Evolutionary conservation across 2,113 vertebrate genomes (phyloP).

Genomic region (Tragulus kanchil): DNA sequence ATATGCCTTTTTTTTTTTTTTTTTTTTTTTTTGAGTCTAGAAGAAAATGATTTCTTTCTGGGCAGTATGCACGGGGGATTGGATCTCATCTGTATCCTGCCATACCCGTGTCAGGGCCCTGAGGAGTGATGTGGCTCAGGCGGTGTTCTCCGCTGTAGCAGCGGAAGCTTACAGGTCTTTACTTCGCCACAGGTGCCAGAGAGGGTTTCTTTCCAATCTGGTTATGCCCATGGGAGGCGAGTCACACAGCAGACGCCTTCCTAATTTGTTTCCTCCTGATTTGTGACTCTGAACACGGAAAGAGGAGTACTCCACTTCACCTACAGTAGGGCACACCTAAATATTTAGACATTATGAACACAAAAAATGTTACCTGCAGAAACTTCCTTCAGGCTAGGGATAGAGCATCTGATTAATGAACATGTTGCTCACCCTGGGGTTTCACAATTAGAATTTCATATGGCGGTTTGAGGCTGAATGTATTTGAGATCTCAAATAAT

Average conservation of each 20-base stretch:
- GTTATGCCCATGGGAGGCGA: not conserved
- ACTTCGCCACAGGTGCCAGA: accelerated
- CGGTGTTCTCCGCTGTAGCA: accelerated
- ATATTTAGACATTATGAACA: not conserved
- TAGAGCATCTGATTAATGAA: not conserved
- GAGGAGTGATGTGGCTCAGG: accelerated
- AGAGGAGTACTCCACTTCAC: not conserved
- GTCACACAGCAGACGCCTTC: not conserved
- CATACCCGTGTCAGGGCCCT: accelerated
- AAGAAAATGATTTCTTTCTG: not conserved
- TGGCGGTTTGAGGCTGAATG: not conserved
- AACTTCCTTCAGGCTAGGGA: not conserved
- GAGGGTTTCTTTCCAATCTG: not conserved
- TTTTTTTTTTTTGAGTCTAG: not conserved
- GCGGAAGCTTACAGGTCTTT: accelerated
- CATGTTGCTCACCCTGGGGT: not conserved
- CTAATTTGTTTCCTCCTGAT: conserved; percentile 38
- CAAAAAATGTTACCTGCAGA: not conserved
- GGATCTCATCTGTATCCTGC: accelerated
- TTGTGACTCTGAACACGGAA: not conserved
- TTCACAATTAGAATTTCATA: conserved; percentile 24
- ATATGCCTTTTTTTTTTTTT: too few relatives aligned
- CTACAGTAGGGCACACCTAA: not conserved
- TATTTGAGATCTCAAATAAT: not conserved
- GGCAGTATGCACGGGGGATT: too few relatives aligned